phyloP scores from a whole-genome alignment of 1,140 invertebrate genomes.

The Atta texana region DNA sequence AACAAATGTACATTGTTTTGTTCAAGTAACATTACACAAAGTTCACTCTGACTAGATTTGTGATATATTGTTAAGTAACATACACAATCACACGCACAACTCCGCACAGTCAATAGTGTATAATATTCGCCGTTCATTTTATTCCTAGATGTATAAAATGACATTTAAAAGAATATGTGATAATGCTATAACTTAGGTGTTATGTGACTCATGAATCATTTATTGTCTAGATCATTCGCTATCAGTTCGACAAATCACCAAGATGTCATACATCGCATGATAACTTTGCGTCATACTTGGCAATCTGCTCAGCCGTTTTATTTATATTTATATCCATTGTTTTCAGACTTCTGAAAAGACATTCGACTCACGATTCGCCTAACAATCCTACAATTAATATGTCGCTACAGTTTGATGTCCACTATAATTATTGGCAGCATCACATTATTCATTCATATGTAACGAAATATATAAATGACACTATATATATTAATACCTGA shows the following conservation, averaged over 20 bases:
- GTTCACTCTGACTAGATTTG: slow-evolving; percentile 63
- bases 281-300: slow-evolving; percentile 37
- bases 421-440: slow-evolving; percentile 60
- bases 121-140: slow-evolving; percentile 52
- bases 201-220: slow-evolving; percentile 70
- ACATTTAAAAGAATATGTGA: slow-evolving; percentile 72
- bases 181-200: slow-evolving; percentile 67
- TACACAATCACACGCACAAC: slow-evolving; percentile 53
- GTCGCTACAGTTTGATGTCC: slow-evolving; percentile 56
- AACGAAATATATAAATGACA: slow-evolving; percentile 54
- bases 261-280: slow-evolving; percentile 18
- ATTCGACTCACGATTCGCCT: slow-evolving; percentile 21
- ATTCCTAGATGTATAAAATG: slow-evolving; percentile 70
- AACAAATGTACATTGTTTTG: slow-evolving; percentile 39
- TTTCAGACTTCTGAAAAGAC: slow-evolving; percentile 45
- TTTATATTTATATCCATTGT: slow-evolving; percentile 53
- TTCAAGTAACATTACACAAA: slow-evolving; percentile 56
- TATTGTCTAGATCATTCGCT: slow-evolving; percentile 74
- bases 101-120: slow-evolving; percentile 39
- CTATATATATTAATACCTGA: slow-evolving; percentile 34
- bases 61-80: slow-evolving; percentile 69
- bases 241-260: slow-evolving; percentile 67
- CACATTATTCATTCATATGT: slow-evolving; percentile 50
- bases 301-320: slow-evolving; percentile 62
- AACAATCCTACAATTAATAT: slow-evolving; percentile 53